phyloP scores from a whole-genome alignment of 2,113 vertebrate species.

The Nothocercus nigrocapillus region DNA sequence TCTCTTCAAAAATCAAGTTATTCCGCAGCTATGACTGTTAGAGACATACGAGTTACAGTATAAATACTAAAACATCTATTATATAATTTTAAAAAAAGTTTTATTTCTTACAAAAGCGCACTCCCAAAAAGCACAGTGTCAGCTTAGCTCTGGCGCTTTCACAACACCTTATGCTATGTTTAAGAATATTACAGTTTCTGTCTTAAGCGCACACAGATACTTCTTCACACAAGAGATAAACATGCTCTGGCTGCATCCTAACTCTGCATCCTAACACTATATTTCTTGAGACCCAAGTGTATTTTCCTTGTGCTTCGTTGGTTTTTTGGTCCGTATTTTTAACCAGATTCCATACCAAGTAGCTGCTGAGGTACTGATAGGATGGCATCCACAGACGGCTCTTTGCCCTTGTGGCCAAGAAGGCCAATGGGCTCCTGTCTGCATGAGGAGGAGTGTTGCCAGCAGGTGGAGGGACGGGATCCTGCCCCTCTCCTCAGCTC shows the following conservation, averaged over 20 bases:
- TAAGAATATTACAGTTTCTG: background rate
- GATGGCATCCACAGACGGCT: background rate
- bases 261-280: background rate
- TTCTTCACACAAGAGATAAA: too few species aligned
- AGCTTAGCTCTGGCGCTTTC: background rate
- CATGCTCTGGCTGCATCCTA: background rate
- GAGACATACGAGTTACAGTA: conserved; percentile 7
- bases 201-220: too few species aligned
- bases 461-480: too few species aligned
- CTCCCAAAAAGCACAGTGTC: background rate
- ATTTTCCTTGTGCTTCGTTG: background rate
- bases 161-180: background rate
- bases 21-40: conserved; percentile 53
- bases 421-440: too few species aligned
- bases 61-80: conserved; percentile 59
- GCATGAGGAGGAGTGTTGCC: too few species aligned
- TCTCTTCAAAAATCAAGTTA: conserved; percentile 64
- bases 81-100: conserved; percentile 37
- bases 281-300: background rate
- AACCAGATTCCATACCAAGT: background rate
- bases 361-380: background rate
- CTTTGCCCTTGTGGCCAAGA: background rate
- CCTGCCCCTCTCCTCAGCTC: too few species aligned
- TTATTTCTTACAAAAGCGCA: conserved; percentile 20
- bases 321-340: background rate